Percentiles rank a stretch among this genome's conserved stretches.
These are phyloP conservation scores for Drosophila putrida DNA, from an alignment of 2,888 invertebrate genomes.

Conservation along the genomic window DNA sequence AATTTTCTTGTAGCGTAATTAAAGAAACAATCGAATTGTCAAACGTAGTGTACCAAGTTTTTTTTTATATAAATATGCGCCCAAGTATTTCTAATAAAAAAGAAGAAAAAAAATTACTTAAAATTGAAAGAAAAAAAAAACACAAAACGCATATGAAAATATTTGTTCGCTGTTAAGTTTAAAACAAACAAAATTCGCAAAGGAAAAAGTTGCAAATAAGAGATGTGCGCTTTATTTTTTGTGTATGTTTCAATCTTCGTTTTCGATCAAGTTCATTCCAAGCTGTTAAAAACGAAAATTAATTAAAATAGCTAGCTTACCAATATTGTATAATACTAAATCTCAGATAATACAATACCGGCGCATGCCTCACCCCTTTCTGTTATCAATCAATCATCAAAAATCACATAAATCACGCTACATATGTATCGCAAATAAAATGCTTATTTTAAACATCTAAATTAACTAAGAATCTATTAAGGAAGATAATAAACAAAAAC, in stretches of 20 bases:
- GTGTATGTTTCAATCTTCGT: constrained; percentile 52
- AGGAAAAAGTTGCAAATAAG: constrained; percentile 28
- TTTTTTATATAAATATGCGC: constrained; percentile 63
- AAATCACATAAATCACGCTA: constrained; percentile 44
- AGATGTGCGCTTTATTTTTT: constrained; percentile 51
- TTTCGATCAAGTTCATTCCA: constrained; percentile 74
- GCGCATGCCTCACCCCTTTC: constrained; percentile 23
- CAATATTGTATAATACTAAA: constrained; percentile 52
- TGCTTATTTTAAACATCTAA: constrained; percentile 69
- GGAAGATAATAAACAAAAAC: constrained; percentile 26
- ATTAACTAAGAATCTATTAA: constrained; percentile 58
- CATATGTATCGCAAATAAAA: constrained; percentile 52
- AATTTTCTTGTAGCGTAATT: constrained; percentile 71
- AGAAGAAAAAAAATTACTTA: constrained; percentile 38
- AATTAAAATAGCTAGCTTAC: constrained; percentile 46
- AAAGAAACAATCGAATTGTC: constrained; percentile 59
- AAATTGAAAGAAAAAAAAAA: constrained; percentile 27
- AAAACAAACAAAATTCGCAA: constrained; percentile 27
- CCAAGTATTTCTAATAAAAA: constrained; percentile 73
- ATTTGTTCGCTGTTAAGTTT: constrained; percentile 76
- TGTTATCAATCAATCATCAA: constrained; percentile 45
- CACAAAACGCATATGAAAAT: constrained; percentile 55
- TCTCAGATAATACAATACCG: constrained; percentile 41
- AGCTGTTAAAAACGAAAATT: constrained; percentile 58
- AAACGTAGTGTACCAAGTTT: constrained; percentile 51